phyloP scores from a whole-genome alignment of 92 coral and sea anemone species.

The Heliopora coerulea region DNA sequence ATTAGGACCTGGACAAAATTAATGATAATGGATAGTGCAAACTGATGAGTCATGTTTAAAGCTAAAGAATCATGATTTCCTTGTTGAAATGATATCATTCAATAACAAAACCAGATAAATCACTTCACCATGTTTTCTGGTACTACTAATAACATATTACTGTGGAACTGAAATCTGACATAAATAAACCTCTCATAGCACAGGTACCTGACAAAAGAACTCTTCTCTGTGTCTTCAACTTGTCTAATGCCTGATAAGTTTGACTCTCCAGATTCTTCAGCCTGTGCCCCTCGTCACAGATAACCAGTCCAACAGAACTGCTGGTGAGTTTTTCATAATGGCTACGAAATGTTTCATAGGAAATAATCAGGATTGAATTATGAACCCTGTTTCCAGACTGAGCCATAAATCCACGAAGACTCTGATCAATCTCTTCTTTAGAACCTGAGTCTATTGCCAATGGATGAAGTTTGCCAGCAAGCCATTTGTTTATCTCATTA shows the following conservation, averaged over 20 bases:
- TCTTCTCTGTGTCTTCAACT: slow-evolving; percentile 72
- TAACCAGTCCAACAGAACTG: slow-evolving; percentile 83
- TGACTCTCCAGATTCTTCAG: slow-evolving; percentile 94
- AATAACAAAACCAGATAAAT: too few species aligned
- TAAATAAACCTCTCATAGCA: too few species aligned
- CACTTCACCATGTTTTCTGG: too few species aligned
- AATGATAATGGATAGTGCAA: too few species aligned
- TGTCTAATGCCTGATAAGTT: slow-evolving; percentile 90
- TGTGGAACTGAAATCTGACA: too few species aligned
- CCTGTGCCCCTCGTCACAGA: slow-evolving; percentile 98
- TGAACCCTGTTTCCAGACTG: slow-evolving; percentile 81
- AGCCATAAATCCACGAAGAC: slow-evolving; percentile 79
- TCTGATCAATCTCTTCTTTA: slow-evolving; percentile 80
- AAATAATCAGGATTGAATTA: slow-evolving; percentile 83
- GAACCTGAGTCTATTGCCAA: slow-evolving; percentile 93
- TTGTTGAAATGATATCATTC: too few species aligned
- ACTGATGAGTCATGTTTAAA: too few species aligned
- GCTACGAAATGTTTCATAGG: slow-evolving; percentile 92
- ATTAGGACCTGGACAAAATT: too few species aligned
- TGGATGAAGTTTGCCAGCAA: slow-evolving; percentile 75
- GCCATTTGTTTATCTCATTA: slow-evolving; percentile 92
- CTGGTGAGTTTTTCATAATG: slow-evolving; percentile 74
- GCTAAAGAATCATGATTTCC: too few species aligned
- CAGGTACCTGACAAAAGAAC: slow-evolving; percentile 81
- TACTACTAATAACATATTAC: too few species aligned